Percentiles rank a stretch among this genome's conserved stretches.
phyloP scores from a whole-genome alignment of 2,888 invertebrate genomes.

The Catocala sponsa region DNA sequence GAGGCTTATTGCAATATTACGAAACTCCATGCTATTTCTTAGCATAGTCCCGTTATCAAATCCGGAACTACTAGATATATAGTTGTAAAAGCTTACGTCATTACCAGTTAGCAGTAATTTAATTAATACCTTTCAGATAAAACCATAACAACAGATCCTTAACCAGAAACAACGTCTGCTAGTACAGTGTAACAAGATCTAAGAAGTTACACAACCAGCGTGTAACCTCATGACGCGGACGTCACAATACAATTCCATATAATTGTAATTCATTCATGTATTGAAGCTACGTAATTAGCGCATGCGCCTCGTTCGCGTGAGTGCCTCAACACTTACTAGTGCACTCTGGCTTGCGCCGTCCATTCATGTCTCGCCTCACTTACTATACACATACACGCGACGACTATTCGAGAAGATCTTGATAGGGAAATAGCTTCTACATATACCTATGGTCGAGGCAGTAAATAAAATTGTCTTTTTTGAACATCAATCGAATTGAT shows the following conservation, averaged over 20 bases:
- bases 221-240: neutral
- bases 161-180: neutral
- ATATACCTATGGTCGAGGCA: conserved; percentile 17
- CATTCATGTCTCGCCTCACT: conserved; percentile 51
- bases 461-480: conserved; percentile 1
- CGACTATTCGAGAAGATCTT: conserved; percentile 35
- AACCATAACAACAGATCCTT: no score
- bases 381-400: conserved; percentile 11
- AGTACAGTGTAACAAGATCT: neutral
- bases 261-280: conserved; percentile 52
- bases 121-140: no score
- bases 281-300: conserved; percentile 46
- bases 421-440: conserved; percentile 45
- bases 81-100: no score
- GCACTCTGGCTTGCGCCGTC: conserved; percentile 42
- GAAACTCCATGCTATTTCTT: no score
- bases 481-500: neutral
- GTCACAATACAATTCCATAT: conserved; percentile 26
- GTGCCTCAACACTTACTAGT: conserved; percentile 60
- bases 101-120: no score
- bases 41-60: no score
- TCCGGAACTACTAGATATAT: no score
- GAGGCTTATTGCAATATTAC: no score
- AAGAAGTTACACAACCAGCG: neutral
- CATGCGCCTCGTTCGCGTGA: conserved; percentile 46